phyloP scores from a whole-genome alignment of 2,113 vertebrate species.

The Pterocles burchelli region DNA sequence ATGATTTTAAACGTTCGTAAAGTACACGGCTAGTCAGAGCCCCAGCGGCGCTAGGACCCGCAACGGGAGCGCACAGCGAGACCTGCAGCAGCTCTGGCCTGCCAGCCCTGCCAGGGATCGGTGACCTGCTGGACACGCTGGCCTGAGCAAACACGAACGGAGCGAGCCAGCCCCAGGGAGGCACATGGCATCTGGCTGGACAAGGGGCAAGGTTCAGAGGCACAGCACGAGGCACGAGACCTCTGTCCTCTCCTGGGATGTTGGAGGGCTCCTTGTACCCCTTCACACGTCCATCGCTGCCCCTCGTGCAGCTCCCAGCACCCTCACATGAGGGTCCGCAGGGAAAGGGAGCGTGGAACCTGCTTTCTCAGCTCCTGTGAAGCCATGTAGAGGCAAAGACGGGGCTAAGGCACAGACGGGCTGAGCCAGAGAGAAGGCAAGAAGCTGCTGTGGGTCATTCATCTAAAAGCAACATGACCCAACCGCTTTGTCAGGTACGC shows the following conservation, averaged over 20 bases:
- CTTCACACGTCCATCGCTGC: neutral
- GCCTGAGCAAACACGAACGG: neutral
- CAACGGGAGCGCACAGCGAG: neutral
- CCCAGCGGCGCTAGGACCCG: neutral
- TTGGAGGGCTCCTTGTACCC: neutral
- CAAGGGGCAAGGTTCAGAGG: neutral
- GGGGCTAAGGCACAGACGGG: neutral
- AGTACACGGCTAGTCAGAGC: neutral
- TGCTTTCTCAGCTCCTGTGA: neutral
- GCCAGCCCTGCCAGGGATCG: neutral
- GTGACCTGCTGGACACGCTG: neutral
- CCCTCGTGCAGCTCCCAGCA: neutral
- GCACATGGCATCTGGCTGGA: rapidly evolving
- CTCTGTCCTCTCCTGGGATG: neutral
- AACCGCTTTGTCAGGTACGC: neutral
- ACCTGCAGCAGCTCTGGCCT: neutral
- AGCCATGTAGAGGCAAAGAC: neutral
- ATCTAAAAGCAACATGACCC: neutral
- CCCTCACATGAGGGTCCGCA: neutral
- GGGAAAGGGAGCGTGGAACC: neutral
- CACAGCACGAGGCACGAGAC: neutral
- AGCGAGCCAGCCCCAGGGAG: neutral
- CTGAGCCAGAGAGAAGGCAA: neutral
- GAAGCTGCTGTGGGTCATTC: neutral
- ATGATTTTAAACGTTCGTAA: neutral